Conservation (phyloP, 1,140 invertebrate species). For the Bradysia coprophila region DNA sequence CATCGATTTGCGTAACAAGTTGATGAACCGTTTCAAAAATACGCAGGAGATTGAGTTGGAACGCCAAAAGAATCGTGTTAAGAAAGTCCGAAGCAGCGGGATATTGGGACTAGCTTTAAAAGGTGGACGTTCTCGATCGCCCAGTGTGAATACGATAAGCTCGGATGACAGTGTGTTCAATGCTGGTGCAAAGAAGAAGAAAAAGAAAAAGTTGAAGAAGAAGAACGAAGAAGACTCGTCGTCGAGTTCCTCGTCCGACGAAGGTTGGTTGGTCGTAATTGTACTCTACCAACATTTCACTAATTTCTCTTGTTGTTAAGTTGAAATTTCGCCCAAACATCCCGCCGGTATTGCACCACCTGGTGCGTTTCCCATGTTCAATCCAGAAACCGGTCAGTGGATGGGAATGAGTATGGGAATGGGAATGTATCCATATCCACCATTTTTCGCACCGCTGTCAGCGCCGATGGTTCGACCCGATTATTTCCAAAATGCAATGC, state of each 20-base stretch:
- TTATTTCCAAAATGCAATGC: not conserved
- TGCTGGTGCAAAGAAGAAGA: not conserved
- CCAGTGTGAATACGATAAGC: conserved; percentile 2
- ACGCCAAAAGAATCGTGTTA: conserved; percentile 31
- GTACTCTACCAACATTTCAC: too few relatives aligned
- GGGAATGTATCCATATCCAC: not conserved
- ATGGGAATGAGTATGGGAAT: not conserved
- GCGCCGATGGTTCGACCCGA: not conserved
- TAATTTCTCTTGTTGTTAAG: too few relatives aligned
- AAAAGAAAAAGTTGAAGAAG: not conserved
- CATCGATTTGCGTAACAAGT: conserved; percentile 18
- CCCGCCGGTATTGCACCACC: not conserved
- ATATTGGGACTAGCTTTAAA: conserved; percentile 9
- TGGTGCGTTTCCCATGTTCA: conserved; percentile 4
- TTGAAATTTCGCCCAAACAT: not conserved
- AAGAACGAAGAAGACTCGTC: not conserved
- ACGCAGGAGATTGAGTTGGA: conserved; percentile 31
- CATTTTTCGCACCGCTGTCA: not conserved
- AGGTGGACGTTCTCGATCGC: conserved; percentile 1
- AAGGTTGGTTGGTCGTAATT: too few relatives aligned
- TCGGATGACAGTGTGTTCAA: conserved; percentile 4
- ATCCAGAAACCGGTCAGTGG: conserved; percentile 6
- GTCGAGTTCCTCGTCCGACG: not conserved
- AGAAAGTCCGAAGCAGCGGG: conserved; percentile 32
- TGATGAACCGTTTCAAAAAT: conserved; percentile 31